Evolutionary conservation across 2,113 vertebrate genomes (phyloP).

Genomic region (Hippoglossus stenolepis): DNA sequence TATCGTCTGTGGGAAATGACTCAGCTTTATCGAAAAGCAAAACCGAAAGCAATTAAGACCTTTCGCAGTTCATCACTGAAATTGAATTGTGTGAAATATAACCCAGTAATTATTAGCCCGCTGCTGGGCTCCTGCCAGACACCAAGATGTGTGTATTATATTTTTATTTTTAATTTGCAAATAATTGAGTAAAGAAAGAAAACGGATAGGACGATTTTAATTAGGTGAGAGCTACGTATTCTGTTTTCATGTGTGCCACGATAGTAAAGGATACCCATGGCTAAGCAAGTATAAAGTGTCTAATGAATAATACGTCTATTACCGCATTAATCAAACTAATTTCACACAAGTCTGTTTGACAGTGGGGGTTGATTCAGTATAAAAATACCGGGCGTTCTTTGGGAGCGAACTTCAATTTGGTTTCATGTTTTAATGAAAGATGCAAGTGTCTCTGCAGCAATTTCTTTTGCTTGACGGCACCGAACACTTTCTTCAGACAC

Average conservation of each 20-base stretch:
- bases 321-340: slow-evolving; percentile 51
- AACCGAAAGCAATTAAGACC: slow-evolving; percentile 71
- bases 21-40: slow-evolving; percentile 59
- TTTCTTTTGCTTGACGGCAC: no score
- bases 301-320: slow-evolving; percentile 49
- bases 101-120: slow-evolving; percentile 63
- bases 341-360: slow-evolving; percentile 25
- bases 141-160: slow-evolving; percentile 31
- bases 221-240: slow-evolving; percentile 42
- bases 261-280: slow-evolving; percentile 43
- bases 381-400: slow-evolving; percentile 7
- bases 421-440: slow-evolving; percentile 35
- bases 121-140: slow-evolving; percentile 29
- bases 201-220: slow-evolving; percentile 58
- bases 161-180: slow-evolving; percentile 34
- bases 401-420: background rate
- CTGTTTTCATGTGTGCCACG: slow-evolving; percentile 26
- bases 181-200: slow-evolving; percentile 54
- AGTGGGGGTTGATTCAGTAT: background rate
- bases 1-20: slow-evolving; percentile 50
- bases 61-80: slow-evolving; percentile 63
- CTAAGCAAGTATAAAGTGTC: slow-evolving; percentile 35
- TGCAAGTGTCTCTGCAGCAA: background rate
- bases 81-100: slow-evolving; percentile 71
- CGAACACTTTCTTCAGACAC: slow-evolving; percentile 16